These are phyloP conservation scores for Phataginus tricuspis DNA, from an alignment of 2,797 vertebrate species.

Conservation along the genomic window DNA sequence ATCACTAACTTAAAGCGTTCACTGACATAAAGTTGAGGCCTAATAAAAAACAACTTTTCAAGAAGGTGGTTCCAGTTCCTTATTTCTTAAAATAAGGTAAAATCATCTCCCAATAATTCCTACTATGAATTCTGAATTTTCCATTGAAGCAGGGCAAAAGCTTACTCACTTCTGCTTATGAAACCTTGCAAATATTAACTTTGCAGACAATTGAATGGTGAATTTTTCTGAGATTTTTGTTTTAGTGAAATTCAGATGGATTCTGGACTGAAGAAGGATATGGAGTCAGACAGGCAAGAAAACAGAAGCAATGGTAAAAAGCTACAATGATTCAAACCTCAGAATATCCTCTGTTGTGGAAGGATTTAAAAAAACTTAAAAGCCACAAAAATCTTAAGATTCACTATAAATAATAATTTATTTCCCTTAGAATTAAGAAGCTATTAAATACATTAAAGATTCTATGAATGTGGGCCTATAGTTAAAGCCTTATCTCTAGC, in stretches of 20 bases:
- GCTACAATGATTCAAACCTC: not conserved
- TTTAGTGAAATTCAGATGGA: slow-evolving; percentile 1
- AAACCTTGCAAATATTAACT: not conserved
- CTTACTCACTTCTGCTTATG: not conserved
- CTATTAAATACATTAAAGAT: not conserved
- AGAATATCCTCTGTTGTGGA: not conserved
- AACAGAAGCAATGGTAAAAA: not conserved
- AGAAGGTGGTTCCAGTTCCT: not conserved
- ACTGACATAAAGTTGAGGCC: not conserved
- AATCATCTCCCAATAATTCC: not conserved
- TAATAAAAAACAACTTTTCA: not conserved
- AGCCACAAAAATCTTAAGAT: not conserved
- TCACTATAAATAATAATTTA: not conserved
- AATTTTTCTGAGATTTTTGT: slow-evolving; percentile 34
- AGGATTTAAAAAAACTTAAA: not conserved
- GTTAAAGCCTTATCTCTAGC: not conserved
- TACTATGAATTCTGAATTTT: not conserved
- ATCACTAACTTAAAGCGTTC: not conserved
- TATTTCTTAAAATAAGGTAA: not conserved
- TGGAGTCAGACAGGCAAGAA: not conserved
- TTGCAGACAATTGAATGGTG: not conserved
- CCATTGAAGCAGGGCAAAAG: not conserved
- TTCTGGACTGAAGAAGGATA: not conserved
- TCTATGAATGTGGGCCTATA: not conserved
- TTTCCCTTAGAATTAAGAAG: not conserved